Evolutionary conservation across 2,888 invertebrate species (phyloP), one percentile per base, ranked within the genome.

Genomic region (Prenolepis imparis): DNA sequence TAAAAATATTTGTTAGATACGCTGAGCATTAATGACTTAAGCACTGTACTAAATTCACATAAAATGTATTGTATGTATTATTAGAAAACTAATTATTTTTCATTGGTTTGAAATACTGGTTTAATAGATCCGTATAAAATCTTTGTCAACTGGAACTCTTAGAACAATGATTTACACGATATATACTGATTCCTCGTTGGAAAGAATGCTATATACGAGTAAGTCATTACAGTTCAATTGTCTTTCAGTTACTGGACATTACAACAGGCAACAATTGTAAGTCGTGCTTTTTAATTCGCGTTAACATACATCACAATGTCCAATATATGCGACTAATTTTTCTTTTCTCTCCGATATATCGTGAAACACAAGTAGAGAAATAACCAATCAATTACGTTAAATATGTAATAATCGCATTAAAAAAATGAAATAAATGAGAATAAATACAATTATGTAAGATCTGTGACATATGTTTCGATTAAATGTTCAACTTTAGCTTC

Each of bases 81-180:
- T 93, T 93, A 92, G 92, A 94, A 93, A 94, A 93, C 93, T 93
- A 93, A 94, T 93, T 93, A 93, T 92, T 92, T 87, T 91, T 94
- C 94, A 93, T 94, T 94, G 94, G 94, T 94, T 94, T 93, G 93
- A 93, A 94, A 94, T 94, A 94, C 94, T 94, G 94, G 93, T 93
- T 93, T 91, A 93, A 93, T 93, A 94, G 92, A 94, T 94, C 92
- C 93, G 93, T 93, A 94, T 94, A 93, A 93, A 94, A 94, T 92
- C 93, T 92, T 92, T 93, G 92, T 93, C 91, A 93, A 93, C 92
- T 93, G 93, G 93, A 94, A 94, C 93, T 93, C 92, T 93, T 92
- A 91, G 93, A 93, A 93, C 92, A 92, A 93, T 92, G 91, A 92
- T 93, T 92, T 92, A 90, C 90, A 92, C 89, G 90, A 90, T 52